These are phyloP conservation scores for Diachasma alloeum DNA, from an alignment of 1,140 invertebrate species.

Conservation along the genomic window DNA sequence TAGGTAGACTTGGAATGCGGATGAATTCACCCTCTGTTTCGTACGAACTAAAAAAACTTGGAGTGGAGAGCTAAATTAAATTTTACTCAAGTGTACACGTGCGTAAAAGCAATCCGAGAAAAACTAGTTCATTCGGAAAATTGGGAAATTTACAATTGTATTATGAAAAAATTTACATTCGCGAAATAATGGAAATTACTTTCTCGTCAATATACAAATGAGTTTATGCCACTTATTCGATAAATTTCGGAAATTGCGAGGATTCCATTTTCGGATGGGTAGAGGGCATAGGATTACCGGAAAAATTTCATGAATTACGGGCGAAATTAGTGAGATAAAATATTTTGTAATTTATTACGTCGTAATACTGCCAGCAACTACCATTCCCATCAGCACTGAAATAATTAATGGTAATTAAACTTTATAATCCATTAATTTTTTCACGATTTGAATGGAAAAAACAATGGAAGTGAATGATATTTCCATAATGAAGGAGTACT, in stretches of 20 bases:
- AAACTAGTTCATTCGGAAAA: slow-evolving; percentile 5
- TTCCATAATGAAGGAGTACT: not conserved
- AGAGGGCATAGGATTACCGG: too few relatives aligned
- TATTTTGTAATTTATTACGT: not conserved
- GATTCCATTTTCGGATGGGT: too few relatives aligned
- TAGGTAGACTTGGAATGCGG: slow-evolving; percentile 5
- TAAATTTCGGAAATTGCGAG: too few relatives aligned
- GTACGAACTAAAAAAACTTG: not conserved
- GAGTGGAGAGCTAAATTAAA: slow-evolving; percentile 21
- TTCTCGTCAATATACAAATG: not conserved
- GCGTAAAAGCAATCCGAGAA: not conserved
- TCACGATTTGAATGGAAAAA: not conserved
- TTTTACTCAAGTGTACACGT: slow-evolving; percentile 18
- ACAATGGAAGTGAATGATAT: not conserved
- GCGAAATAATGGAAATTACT: not conserved
- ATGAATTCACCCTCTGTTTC: slow-evolving; percentile 13
- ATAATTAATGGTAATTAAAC: not conserved
- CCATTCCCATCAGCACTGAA: not conserved
- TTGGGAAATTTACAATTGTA: not conserved
- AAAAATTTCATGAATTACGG: too few relatives aligned
- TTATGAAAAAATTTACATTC: not conserved
- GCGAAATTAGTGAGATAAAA: not conserved
- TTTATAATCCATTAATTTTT: too few relatives aligned
- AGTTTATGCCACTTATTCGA: not conserved
- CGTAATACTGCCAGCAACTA: not conserved